Percentiles rank a stretch among this genome's conserved stretches.
phyloP scores from a whole-genome alignment of 2,797 vertebrate genomes.

The Urophycis tenuis region DNA sequence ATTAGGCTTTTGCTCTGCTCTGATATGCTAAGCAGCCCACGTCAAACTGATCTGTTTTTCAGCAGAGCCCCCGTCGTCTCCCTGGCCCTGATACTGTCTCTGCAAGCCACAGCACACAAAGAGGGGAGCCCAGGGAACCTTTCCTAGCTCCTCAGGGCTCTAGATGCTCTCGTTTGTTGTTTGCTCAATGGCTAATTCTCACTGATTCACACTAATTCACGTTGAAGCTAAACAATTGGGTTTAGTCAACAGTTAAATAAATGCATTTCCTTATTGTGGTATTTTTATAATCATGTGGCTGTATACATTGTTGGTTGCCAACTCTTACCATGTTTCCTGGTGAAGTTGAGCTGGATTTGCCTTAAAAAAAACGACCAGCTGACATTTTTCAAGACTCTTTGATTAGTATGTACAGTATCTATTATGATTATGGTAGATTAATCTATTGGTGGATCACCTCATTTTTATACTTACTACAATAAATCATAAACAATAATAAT shows the following conservation, averaged over 20 bases:
- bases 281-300: not conserved
- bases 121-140: not conserved
- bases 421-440: not conserved
- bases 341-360: not conserved
- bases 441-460: not conserved
- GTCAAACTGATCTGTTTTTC: constrained; percentile 2
- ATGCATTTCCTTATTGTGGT: not conserved
- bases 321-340: not conserved
- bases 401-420: no score
- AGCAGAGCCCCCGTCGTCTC: not conserved
- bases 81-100: not conserved
- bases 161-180: not conserved
- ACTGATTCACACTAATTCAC: no score
- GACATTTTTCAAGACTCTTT: not conserved
- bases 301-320: no score
- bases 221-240: not conserved
- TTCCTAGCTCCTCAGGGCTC: not conserved
- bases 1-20: constrained; percentile 53
- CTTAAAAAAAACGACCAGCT: no score
- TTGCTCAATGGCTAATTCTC: not conserved
- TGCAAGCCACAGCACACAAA: not conserved
- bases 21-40: constrained; percentile 19
- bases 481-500: not conserved
- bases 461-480: not conserved
- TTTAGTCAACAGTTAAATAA: not conserved